Evolutionary conservation across 2,797 vertebrate species (phyloP).

Genomic region (Hippocampus kuda): DNA sequence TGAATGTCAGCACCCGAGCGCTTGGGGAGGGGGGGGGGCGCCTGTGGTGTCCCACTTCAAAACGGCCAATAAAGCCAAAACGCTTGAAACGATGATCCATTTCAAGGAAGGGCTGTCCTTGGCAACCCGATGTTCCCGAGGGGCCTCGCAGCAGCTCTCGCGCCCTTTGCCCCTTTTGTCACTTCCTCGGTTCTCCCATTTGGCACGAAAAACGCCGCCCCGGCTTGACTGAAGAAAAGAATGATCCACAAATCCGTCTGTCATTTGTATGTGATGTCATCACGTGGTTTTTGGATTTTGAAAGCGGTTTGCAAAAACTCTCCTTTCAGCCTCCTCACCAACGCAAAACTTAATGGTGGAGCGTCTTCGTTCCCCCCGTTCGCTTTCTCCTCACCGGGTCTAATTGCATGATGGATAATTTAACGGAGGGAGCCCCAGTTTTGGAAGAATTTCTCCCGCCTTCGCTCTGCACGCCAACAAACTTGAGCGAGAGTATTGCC

Average conservation of each 20-base stretch:
- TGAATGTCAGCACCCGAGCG: conserved; percentile 34
- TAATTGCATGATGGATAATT: conserved; percentile 45
- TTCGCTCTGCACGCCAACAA: conserved; percentile 13
- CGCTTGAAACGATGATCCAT: conserved; percentile 48
- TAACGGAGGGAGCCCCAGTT: conserved; percentile 25
- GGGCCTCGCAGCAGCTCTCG: conserved; percentile 8
- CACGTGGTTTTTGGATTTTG: neutral
- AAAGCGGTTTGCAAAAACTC: neutral
- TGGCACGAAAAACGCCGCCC: conserved; percentile 1
- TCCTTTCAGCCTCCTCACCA: neutral
- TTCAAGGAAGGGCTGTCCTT: conserved; percentile 42
- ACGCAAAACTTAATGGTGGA: neutral
- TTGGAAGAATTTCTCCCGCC: conserved; percentile 18
- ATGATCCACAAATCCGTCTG: neutral
- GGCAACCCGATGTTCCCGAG: conserved; percentile 25
- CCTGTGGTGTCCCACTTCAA: conserved; percentile 28
- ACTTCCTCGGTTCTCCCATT: neutral
- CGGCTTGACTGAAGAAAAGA: conserved; percentile 3
- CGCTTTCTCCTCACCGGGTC: neutral
- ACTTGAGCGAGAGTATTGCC: conserved; percentile 5
- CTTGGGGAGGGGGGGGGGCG: neutral
- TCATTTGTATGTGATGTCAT: neutral
- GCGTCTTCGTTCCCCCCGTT: neutral
- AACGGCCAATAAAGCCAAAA: conserved; percentile 38
- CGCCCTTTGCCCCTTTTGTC: conserved; percentile 10